A percentile compares a stretch with the other conserved stretches of the same genome.
These are phyloP conservation scores for Channa argus DNA, from an alignment of 2,113 vertebrate species.

Conservation along the genomic window DNA sequence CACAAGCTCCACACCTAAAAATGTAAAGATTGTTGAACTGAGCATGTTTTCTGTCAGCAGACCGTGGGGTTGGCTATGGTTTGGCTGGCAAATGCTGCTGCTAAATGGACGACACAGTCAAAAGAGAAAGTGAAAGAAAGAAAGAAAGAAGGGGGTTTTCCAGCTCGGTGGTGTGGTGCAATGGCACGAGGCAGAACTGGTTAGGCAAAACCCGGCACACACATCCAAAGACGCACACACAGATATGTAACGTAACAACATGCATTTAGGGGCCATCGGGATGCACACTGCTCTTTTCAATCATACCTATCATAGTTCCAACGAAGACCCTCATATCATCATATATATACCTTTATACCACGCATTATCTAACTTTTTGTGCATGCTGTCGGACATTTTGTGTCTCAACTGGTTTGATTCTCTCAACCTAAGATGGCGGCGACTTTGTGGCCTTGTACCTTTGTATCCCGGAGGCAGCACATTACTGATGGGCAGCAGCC, in stretches of 20 bases:
- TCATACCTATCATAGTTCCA: accelerated
- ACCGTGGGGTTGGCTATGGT: neutral
- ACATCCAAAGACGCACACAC: neutral
- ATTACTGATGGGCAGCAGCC: neutral
- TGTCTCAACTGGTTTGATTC: accelerated
- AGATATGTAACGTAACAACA: neutral
- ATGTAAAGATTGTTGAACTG: neutral
- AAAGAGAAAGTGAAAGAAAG: constrained; percentile 67
- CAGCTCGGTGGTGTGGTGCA: neutral
- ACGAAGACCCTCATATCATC: accelerated
- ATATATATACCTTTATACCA: accelerated
- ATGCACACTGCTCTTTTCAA: neutral
- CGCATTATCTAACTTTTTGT: too few relatives aligned
- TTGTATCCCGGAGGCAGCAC: accelerated
- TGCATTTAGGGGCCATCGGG: neutral
- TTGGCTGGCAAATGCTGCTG: constrained; percentile 14
- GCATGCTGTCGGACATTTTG: constrained; percentile 29
- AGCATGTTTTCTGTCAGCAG: constrained; percentile 29
- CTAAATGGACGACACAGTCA: accelerated
- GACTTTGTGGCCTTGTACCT: neutral
- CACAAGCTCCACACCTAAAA: neutral
- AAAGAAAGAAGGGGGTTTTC: constrained; percentile 26
- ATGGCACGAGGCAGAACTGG: constrained; percentile 4
- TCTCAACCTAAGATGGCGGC: constrained; percentile 37
- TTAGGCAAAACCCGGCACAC: accelerated